These are phyloP conservation scores for Galaxea fascicularis DNA, from an alignment of 92 coral and sea anemone genomes.

Conservation along the genomic window DNA sequence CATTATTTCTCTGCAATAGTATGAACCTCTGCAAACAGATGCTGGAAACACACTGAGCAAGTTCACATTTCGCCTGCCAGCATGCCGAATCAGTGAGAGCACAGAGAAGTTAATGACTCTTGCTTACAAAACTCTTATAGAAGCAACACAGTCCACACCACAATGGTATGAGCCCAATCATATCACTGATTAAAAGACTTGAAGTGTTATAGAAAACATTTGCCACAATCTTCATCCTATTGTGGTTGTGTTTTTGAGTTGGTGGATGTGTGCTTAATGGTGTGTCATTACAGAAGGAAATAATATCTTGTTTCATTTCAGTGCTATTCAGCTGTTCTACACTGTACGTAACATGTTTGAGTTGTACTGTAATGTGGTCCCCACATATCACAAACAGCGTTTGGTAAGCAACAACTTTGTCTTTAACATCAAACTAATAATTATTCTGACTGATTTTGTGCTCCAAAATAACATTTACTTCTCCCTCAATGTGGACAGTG, in stretches of 20 bases:
- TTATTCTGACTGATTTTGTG: too few relatives aligned
- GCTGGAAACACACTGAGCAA: conserved; percentile 79
- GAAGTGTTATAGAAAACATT: background rate
- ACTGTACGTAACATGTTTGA: conserved; percentile 96
- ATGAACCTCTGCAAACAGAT: conserved; percentile 45
- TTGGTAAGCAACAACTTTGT: conserved; percentile 68
- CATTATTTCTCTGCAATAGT: background rate
- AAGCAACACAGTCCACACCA: conserved; percentile 87
- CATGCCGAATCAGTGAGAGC: conserved; percentile 93
- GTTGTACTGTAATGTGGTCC: conserved; percentile 89
- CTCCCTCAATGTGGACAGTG: too few relatives aligned
- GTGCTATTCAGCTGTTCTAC: conserved; percentile 95
- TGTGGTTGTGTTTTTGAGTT: too few relatives aligned
- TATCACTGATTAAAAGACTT: background rate
- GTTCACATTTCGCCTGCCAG: conserved; percentile 85
- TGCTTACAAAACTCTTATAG: conserved; percentile 86
- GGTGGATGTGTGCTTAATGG: too few relatives aligned
- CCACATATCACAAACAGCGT: conserved; percentile 91
- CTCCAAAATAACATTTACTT: too few relatives aligned
- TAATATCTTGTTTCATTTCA: conserved; percentile 37
- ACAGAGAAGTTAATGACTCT: conserved; percentile 82
- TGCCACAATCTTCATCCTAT: too few relatives aligned
- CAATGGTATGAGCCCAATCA: conserved; percentile 63
- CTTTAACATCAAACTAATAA: background rate
- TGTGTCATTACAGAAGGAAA: too few relatives aligned